Base-by-base conservation (phyloP, 2,113 vertebrate species). In the Elanoides forficatus region DNA sequence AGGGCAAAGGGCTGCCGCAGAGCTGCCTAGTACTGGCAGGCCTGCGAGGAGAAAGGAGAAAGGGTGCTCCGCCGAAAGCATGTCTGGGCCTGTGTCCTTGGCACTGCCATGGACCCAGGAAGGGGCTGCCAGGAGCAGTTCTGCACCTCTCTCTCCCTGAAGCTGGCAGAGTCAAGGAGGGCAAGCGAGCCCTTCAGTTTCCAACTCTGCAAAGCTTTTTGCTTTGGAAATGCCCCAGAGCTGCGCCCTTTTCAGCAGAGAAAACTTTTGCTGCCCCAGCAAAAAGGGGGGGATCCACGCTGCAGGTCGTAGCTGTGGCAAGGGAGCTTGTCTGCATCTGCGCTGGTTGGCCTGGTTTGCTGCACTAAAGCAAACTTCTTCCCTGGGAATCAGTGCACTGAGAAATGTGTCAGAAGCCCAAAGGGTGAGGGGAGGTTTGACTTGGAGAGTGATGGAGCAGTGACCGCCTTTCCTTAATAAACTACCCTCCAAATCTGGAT, bases 61-160 rank as follows among this genome's bases (percentile, higher is more conserved):
- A 65, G 67, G 38, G 30, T 71, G 59, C 82, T 70, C 34, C 2
- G 11, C 75, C 12, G 6, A 68, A 53, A 92, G 26, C 3, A 0
- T 15, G 68, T 78, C 65, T 66, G 42, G 38, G 73, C n/a, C 56
- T 78, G 62, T 7, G 36, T 60, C 53, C 34, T 47, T 85, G 85
- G 63, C 68, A n/a, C 0, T 2, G 67, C 81, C 2, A 0, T 10
- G n/a, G 88, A 21, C 43, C 26, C 1, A 0, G 19, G 52, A 43
- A 25, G 42, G 73, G 55, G 32, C 60, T 53, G 66, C 23, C 3
- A 0, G 58, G 60, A 70, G 75, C 36, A 9, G 50, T 60, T 62
- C 70, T 72, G 71, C 26, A 71, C 10, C 18, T 50, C 9, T 55
- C 15, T 63, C 20, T 23, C 47, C 16, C 29, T 3, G 1, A 8